Base-by-base conservation (phyloP, 2,888 invertebrate genomes). In the Drosophila mettleri region DNA sequence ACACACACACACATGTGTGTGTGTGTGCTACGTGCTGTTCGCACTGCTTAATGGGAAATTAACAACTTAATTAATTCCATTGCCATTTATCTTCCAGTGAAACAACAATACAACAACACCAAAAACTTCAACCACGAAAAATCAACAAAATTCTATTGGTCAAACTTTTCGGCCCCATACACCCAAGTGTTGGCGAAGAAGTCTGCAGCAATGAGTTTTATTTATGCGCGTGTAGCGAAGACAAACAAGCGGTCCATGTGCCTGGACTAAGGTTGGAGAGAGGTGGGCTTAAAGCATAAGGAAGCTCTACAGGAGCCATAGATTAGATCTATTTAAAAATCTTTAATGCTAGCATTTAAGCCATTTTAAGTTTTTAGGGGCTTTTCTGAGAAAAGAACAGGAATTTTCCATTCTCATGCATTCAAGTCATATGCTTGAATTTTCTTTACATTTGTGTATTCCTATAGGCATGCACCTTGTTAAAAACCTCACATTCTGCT, bases 11-110 rank as follows among this genome's bases (percentile, higher is more conserved):
- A 61, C 58, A 67, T 62, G 53, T 54, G 33, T 65, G 31, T 62
- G 53, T 54, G 33, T 65, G 31, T 73, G 68, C 64, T 78, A 88
- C 85, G 81, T 88, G 89, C 63, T 65, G 57, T 65, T 57, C 74
- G 54, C 73, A 60, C 59, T 86, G 89, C 78, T 80, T 91, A 91
- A 90, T 91, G 91, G 90, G 90, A 90, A 91, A 91, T 91, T 91
- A 91, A 91, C 91, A 90, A 91, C 91, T 91, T 91, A 91, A 91
- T 91, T 91, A 91, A 91, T 91, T 90, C 86, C 86, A 84, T 86
- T 88, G 90, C 89, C 90, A 91, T 90, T 91, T 90, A 91, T 90
- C 90, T 90, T 90, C 82, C 65, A 68, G 59, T 69, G 41, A 36
- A 68, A 52, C 73, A 58, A 58, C 39, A 68, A 49, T 70, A 88